A percentile compares a stretch with the other conserved stretches of the same genome.
phyloP scores from a whole-genome alignment of 2,797 vertebrate species.

The Ambastaia sidthimunki region DNA sequence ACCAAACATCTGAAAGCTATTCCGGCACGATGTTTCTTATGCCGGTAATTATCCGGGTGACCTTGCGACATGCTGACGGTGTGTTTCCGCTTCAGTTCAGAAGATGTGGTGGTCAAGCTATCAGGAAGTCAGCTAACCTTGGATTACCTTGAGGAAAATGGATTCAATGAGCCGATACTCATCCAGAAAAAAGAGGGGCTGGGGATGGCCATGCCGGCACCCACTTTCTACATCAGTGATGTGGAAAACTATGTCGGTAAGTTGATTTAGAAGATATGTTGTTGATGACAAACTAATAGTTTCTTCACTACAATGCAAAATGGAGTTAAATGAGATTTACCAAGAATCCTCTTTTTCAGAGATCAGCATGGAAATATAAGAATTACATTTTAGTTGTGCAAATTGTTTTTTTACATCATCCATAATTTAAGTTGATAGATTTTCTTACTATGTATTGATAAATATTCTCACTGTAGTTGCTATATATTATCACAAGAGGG shows the following conservation, averaged over 20 bases:
- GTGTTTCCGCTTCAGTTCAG: constrained; percentile 80
- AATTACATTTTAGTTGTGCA: no score
- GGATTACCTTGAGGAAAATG: constrained; percentile 91
- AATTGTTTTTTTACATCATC: no score
- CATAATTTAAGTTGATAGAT: no score
- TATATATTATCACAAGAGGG: constrained; percentile 60
- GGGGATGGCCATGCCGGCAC: constrained; percentile 88
- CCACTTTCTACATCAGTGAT: constrained; percentile 98
- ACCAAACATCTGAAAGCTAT: constrained; percentile 10
- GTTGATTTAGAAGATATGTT: background rate
- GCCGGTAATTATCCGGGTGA: background rate
- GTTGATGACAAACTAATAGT: background rate
- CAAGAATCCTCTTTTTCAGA: background rate
- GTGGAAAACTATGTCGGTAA: constrained; percentile 97
- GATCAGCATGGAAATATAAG: background rate
- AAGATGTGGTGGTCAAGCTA: constrained; percentile 90
- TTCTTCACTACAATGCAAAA: no score
- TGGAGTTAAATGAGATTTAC: background rate
- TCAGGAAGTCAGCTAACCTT: constrained; percentile 86
- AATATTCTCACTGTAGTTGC: no score
- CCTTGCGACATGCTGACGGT: constrained; percentile 9
- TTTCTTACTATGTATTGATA: no score
- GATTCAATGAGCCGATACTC: constrained; percentile 92
- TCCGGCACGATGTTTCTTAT: constrained; percentile 3
- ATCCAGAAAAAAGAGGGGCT: constrained; percentile 93